These are phyloP conservation scores for Rhinella marina DNA, from an alignment of 2,797 vertebrate genomes.

Conservation along the genomic window DNA sequence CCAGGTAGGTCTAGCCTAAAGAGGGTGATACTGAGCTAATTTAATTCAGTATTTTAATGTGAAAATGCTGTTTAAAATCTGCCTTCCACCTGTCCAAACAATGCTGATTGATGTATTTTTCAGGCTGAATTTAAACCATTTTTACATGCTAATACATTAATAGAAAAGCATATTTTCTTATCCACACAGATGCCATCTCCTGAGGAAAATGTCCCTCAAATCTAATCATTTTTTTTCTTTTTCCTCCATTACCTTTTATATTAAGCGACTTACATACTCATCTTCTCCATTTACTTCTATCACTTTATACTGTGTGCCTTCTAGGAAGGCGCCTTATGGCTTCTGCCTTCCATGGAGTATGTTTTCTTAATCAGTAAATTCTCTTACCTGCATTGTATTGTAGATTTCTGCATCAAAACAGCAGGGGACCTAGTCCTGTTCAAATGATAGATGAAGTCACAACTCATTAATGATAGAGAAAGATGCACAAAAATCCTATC, in stretches of 20 bases:
- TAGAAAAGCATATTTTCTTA: no score
- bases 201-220: no score
- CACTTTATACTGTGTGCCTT: background rate
- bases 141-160: no score
- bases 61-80: no score
- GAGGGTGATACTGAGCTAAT: no score
- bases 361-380: background rate
- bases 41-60: no score
- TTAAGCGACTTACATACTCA: background rate
- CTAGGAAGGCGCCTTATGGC: background rate
- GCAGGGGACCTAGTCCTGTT: constrained; percentile 7
- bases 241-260: background rate
- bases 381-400: background rate
- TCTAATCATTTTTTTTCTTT: background rate
- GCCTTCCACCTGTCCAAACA: no score
- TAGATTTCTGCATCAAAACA: background rate
- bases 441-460: constrained; percentile 11
- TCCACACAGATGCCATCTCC: no score
- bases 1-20: no score
- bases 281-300: background rate
- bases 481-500: constrained; percentile 27
- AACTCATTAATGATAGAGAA: constrained; percentile 6
- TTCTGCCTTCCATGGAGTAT: background rate
- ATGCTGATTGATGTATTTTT: no score
- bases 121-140: no score